Conservation (phyloP, 1,140 invertebrate species). For the Pogonomyrmex californicus region DNA sequence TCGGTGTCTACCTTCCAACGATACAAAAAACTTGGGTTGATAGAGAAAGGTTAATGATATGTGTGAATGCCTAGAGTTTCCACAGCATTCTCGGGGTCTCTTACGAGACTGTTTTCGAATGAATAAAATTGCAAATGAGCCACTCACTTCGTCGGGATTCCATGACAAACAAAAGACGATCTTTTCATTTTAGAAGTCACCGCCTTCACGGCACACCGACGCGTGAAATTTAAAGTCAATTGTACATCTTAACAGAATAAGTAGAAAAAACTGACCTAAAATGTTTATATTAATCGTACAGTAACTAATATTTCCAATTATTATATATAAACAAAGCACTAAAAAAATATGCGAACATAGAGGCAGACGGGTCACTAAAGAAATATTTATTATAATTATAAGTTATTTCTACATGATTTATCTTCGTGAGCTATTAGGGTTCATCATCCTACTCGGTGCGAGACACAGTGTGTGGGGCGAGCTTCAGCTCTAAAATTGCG, state of each 20-base stretch:
- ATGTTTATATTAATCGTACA: background rate
- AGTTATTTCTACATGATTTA: conserved; percentile 23
- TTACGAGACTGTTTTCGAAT: conserved; percentile 49
- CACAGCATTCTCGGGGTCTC: conserved; percentile 36
- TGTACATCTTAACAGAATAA: conserved; percentile 9
- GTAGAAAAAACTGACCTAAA: background rate
- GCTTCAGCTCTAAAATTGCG: conserved; percentile 80
- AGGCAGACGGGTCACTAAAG: background rate
- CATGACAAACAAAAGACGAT: conserved; percentile 74
- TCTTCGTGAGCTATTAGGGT: background rate
- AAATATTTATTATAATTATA: background rate
- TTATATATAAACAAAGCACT: background rate
- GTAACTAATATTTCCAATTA: background rate
- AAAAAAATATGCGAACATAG: background rate
- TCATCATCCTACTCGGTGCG: conserved; percentile 36
- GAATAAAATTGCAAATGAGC: conserved; percentile 68
- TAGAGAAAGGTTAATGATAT: background rate
- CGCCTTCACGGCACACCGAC: conserved; percentile 6
- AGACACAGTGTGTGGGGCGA: conserved; percentile 59
- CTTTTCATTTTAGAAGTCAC: conserved; percentile 61
- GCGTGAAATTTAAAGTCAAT: conserved; percentile 34
- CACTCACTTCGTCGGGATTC: conserved; percentile 72
- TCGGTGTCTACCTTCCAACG: background rate
- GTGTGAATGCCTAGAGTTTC: conserved; percentile 38
- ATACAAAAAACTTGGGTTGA: conserved; percentile 22